Base-by-base conservation (phyloP, 2,888 invertebrate species). In the Apodemia hepburni region DNA sequence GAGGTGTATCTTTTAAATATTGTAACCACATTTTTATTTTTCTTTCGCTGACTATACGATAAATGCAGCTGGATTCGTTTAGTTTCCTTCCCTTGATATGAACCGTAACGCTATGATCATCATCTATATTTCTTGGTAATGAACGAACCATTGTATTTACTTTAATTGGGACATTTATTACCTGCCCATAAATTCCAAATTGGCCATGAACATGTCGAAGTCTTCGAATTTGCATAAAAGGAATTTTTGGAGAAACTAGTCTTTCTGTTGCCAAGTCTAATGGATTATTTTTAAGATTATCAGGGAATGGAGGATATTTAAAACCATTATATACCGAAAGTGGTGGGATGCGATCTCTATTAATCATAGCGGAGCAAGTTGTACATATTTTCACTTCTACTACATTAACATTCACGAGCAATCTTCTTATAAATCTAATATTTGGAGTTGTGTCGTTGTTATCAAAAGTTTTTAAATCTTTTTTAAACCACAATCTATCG, bases 51-150 rank as follows among this genome's bases (percentile, higher is more conserved):
- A 38, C 38, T 38, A 38, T 38, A 12, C 38, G 12, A 38, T 12
- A 38, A 38, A 38, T 11, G 12, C 12, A 12, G 38, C 12, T 12
- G 38, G 38, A 38, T 38, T 38, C 12, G 38, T 38, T 3, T 38
- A 38, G 12, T 38, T 38, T 38, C 38, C 12, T 38, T 38, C 38
- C 12, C 12, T 38, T 38, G 12, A 38, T 38, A 38, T 38, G 35
- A 58, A 33, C 18, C 3, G 35, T 58, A n/a, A 58, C 66, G 49
- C 64, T 63, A 65, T 71, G 63, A 65, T 77, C 75, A 54, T 76
- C 76, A 60, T 75, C 70, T 18, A 38, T 11, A 17, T 70, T 38
- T 61, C 75, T 51, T 58, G 71, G 71, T 42, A 68, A 66, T 33
- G 17, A 27, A 54, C 62, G 38, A 33, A 73, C 54, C 65, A 67